Evolutionary conservation across 2,797 vertebrate genomes (phyloP), one percentile per base, ranked within the genome.

Genomic region (Steatocranus sp.): DNA sequence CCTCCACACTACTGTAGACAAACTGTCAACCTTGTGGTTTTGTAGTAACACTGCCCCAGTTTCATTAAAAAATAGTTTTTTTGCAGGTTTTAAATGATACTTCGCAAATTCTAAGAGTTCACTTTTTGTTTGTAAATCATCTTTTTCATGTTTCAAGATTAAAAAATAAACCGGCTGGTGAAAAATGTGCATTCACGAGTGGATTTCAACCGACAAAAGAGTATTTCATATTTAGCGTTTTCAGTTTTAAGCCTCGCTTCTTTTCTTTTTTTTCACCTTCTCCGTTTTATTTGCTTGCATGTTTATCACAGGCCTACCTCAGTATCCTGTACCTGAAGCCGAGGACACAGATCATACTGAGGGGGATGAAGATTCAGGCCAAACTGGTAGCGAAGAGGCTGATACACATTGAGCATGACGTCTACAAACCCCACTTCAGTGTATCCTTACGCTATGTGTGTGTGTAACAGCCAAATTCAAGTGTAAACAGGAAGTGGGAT

Each of bases 311-410:
- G 97, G 96, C 95, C 12, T 97, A 97, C 89, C 96, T 97, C 89
- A 94, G 96, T 82, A 95, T 97, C 89, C 92, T 97, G 49, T 97
- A 97, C 84, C 94, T 97, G 93, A 97, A 97, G 89, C 96, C 97
- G 11, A 93, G 95, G 75, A 96, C 95, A 80, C 97, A 97, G 88
- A 94, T 98, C 53, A 82, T 97, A 79, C 93, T 97, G 54, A 88
- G 96, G 84, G 93, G 96, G 79, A 96, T 95, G 94, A 97, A 96
- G 87, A 95, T 97, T 87, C 94, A 92, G 68, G 92, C 95, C 38
- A 96, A 95, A 86, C 91, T 97, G 85, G 95, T 97, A 38, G 92
- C 96, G 7, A 97, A 96, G 91, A 97, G 94, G 80, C 92, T 97
- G 87, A 94, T 86, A 3, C 86, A 93, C 53, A 91, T 95, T 7